Percentiles rank a stretch among this genome's conserved stretches.
phyloP scores from a whole-genome alignment of 1,140 invertebrate genomes.

The Oreohelix idahoensis region DNA sequence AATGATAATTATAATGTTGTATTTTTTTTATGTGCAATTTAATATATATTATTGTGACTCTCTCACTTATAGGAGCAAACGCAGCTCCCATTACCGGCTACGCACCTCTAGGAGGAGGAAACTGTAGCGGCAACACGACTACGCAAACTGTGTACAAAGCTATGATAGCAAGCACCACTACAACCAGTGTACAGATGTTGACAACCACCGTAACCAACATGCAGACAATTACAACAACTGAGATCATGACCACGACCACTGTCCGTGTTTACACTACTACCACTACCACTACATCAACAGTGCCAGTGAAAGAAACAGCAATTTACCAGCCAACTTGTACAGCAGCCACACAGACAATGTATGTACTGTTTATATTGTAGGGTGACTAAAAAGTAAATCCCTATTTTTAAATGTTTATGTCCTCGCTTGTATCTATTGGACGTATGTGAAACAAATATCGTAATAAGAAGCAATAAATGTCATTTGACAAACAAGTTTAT shows the following conservation, averaged over 20 bases:
- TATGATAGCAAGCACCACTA: background rate
- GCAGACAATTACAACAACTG: background rate
- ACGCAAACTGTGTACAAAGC: background rate
- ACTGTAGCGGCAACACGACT: background rate
- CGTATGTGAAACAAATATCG: too few species aligned
- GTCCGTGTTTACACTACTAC: background rate
- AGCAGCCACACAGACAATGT: background rate
- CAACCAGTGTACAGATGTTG: background rate
- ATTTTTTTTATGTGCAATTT: too few species aligned
- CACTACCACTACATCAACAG: background rate
- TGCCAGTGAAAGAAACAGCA: background rate
- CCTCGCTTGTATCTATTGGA: too few species aligned
- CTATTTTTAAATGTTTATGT: too few species aligned
- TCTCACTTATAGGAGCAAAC: background rate
- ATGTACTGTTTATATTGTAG: too few species aligned
- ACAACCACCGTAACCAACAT: background rate
- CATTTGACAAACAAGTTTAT: too few species aligned
- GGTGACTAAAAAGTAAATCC: too few species aligned
- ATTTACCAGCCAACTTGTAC: background rate
- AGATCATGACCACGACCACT: background rate
- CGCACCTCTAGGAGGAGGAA: background rate
- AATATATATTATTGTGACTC: too few species aligned
- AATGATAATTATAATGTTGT: too few species aligned
- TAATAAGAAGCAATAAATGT: too few species aligned
- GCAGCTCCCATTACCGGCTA: background rate